Evolutionary conservation across 2,797 vertebrate species (phyloP).

Genomic region (Astyanax mexicanus): DNA sequence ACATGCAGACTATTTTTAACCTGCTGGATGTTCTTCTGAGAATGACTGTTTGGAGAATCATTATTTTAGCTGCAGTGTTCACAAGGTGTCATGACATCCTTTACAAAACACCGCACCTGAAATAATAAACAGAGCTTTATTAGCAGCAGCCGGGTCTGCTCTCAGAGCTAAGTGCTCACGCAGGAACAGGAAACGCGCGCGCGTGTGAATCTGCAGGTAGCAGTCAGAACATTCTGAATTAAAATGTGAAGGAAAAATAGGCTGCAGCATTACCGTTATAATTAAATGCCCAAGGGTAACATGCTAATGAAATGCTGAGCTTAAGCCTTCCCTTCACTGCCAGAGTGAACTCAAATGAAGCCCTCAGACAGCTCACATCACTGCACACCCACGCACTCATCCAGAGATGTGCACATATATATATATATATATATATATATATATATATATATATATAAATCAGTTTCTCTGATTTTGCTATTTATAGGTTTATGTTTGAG

Average conservation of each 20-base stretch:
- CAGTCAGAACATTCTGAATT: conserved; percentile 16
- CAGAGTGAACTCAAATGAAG: conserved; percentile 16
- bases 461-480: too few species aligned
- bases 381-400: not conserved
- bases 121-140: conserved; percentile 7
- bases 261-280: conserved; percentile 47
- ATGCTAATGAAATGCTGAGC: conserved; percentile 48
- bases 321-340: not conserved
- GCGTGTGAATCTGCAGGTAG: not conserved
- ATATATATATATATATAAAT: too few species aligned
- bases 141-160: not conserved
- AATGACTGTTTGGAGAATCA: not conserved
- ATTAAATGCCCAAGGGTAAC: conserved; percentile 49
- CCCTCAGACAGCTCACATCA: not conserved
- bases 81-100: not conserved
- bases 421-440: too few species aligned
- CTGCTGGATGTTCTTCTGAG: not conserved
- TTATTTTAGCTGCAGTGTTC: too few species aligned
- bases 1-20: not conserved
- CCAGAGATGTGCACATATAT: too few species aligned
- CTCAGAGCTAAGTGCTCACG: not conserved
- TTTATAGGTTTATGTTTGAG: too few species aligned
- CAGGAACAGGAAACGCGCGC: conserved; percentile 7
- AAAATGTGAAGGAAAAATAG: conserved; percentile 40
- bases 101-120: not conserved